Evolutionary conservation across 2,888 invertebrate genomes (phyloP).

Genomic region (Fragum whitleyi): DNA sequence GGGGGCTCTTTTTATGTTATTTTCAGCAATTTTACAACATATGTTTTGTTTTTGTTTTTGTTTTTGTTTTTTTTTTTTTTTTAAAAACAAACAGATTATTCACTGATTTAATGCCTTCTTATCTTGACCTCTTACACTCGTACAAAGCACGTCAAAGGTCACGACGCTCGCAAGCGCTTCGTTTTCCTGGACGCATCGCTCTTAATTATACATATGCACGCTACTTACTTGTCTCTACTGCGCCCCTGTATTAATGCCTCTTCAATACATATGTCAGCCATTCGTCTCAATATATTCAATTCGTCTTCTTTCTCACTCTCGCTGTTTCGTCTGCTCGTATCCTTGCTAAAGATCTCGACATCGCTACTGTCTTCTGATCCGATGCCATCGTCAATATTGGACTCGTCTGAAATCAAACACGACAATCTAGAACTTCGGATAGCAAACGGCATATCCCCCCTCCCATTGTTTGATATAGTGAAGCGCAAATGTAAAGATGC

Average conservation of each 20-base stretch:
- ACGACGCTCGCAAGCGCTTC: no score
- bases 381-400: slow-evolving; percentile 13
- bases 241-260: background rate
- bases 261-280: slow-evolving; percentile 16
- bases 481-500: background rate
- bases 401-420: slow-evolving; percentile 8
- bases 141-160: background rate
- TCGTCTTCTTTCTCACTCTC: background rate
- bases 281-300: slow-evolving; percentile 2
- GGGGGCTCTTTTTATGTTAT: no score
- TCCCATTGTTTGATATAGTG: no score
- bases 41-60: no score
- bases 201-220: no score
- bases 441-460: no score
- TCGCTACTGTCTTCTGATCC: slow-evolving; percentile 2
- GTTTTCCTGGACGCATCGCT: no score
- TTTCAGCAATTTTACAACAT: no score
- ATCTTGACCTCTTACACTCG: background rate
- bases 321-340: slow-evolving; percentile 9
- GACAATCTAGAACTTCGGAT: background rate
- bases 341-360: background rate
- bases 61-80: no score
- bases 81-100: background rate
- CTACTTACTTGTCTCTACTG: slow-evolving; percentile 22
- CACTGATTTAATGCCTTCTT: background rate